Evolutionary conservation across 2,113 vertebrate species (phyloP).

Genomic region (Pantherophis guttatus): DNA sequence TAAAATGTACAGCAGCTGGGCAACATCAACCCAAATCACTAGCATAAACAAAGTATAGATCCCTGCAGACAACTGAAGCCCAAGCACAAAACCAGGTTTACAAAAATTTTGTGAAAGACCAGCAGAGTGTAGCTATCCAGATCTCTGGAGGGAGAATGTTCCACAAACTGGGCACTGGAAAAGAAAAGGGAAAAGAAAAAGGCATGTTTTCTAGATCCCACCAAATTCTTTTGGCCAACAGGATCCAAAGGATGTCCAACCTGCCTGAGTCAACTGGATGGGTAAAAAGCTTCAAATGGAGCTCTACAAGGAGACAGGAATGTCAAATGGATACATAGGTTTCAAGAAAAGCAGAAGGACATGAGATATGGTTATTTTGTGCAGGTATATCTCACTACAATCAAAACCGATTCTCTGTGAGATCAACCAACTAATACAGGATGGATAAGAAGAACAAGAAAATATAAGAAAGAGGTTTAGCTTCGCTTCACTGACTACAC

Average conservation of each 20-base stretch:
- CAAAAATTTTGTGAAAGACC: neutral
- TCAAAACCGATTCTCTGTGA: neutral
- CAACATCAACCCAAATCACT: neutral
- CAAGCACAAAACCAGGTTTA: neutral
- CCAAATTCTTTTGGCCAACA: neutral
- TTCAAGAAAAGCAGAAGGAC: neutral
- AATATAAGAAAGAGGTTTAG: neutral
- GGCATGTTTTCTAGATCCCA: neutral
- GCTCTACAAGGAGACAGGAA: neutral
- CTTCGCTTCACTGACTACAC: neutral
- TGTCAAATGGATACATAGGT: neutral
- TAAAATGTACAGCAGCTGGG: neutral
- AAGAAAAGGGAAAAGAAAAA: neutral
- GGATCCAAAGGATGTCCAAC: neutral
- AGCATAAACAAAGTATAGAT: neutral
- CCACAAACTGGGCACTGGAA: neutral
- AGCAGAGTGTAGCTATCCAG: neutral
- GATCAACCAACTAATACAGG: neutral
- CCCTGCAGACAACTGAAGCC: neutral
- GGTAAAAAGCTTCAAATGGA: neutral
- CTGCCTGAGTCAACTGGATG: neutral
- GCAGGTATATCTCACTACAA: neutral
- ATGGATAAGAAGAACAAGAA: neutral
- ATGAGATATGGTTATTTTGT: neutral
- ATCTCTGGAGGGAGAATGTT: neutral